Evolutionary conservation across 2,888 invertebrate species (phyloP), one percentile per base, ranked within the genome.

Genomic region (Coenonympha arcania): DNA sequence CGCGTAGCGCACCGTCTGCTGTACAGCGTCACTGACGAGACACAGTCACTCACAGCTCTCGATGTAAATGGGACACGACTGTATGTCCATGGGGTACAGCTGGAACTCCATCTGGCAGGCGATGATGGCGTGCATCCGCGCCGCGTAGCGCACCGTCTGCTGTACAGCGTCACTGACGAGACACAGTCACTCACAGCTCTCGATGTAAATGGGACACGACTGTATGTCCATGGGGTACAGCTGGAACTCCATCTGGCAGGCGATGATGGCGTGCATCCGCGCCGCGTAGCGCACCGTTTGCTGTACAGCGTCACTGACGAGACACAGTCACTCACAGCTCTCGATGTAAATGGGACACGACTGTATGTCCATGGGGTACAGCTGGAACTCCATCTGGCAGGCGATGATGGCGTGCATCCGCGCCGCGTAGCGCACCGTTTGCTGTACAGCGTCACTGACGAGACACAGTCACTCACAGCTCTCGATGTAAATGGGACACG

Each of bases 11-110:
- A 94, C 92, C 0, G 94, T 94, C 77, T 92, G 93, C 91, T 89
- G 68, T 91, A 94, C 54, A 94, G 76, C 16, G 92, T 93, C 43
- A 94, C 93, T 13, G 93, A 93, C 2, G 93, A 93, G 70, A 93
- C n/a, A n/a, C n/a, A n/a, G n/a, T n/a, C n/a, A n/a, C 93, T 92
- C 75, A 94, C 94, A 95, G 71, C 94, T 95, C 76, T 94, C 94
- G 56, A 95, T 91, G 63, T 91, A 91, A 66, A 94, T 91, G 6
- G 93, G 93, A 67, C 94, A 94, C 26, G 92, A 90, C 87, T 94
- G 94, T 63, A 93, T 92, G 71, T 95, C 94, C 92, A 94, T 92
- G 18, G 94, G 94, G 69, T 94, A 95, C 44, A 93, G 89, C 71
- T 93, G 92, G 71, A 94, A 94, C 71, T 94, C 93, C 93, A 95